Evolutionary conservation across 2,113 vertebrate genomes (phyloP), one percentile per base, ranked within the genome.

Genomic region (Brachyhypopomus occidentalis): DNA sequence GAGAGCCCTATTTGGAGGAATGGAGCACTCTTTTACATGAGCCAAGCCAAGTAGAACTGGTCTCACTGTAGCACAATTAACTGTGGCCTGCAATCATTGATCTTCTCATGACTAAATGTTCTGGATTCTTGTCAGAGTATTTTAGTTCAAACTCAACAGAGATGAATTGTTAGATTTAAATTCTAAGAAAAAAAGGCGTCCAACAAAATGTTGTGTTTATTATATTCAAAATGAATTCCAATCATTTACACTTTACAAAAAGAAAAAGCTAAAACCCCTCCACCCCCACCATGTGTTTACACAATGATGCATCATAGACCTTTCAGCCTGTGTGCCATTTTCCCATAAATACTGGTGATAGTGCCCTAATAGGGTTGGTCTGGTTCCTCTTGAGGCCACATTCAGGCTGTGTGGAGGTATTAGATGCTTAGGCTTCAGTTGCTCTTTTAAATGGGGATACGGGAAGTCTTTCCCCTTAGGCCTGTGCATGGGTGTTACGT

Each of bases 101-200:
- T 71, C 38, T 48, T 72, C 7, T 56, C 60, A 2, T 34, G 16
- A 3, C n/a, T 69, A 17, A 16, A 78, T 27, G 4, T 22, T 34
- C 12, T n/a, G 56, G 5, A 25, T 55, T 64, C 20, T 62, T 77
- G 64, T 52, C 22, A 30, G 22, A 70, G 69, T n/a, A n/a, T 75
- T 62, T 60, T 63, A 55, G 63, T 25, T 27, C 86, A 86, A 36
- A 67, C 34, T 34, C 69, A 23, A 86, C 19, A 78, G 75, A 63
- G 71, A 30, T 80, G 72, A 84, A 83, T 67, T 83, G 72, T 52
- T 60, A 25, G 79, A 79, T 85, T 79, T 69, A 73, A 72, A 75
- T 36, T 52, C 34, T 80, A 12, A 52, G 23, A 16, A 30, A 30
- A 2, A 30, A 30, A 30, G 30, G 58, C 64, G 36, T 41, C 30